These are phyloP conservation scores for Hippocampus barbouri DNA, from an alignment of 2,113 vertebrate species.

Conservation along the genomic window DNA sequence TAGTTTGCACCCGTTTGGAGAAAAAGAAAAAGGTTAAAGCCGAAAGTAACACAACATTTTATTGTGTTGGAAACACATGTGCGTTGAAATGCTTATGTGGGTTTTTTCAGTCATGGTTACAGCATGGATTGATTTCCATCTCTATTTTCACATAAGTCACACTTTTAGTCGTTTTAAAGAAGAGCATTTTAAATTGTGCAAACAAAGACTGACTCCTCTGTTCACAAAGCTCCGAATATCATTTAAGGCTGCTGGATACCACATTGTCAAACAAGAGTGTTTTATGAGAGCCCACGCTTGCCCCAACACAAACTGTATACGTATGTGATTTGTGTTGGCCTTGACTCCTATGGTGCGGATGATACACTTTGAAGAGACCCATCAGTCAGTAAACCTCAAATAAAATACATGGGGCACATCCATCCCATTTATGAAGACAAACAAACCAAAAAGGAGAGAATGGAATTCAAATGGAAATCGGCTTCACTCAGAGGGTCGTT, in stretches of 20 bases:
- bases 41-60: conserved; percentile 58
- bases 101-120: conserved; percentile 51
- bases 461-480: conserved; percentile 61
- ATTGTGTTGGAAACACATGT: conserved; percentile 57
- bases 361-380: conserved; percentile 62
- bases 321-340: conserved; percentile 62
- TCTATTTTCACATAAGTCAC: conserved; percentile 31
- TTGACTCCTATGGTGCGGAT: conserved; percentile 63
- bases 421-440: conserved; percentile 53
- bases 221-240: conserved; percentile 26
- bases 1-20: conserved; percentile 48
- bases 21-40: conserved; percentile 49
- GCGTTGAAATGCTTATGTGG: conserved; percentile 37
- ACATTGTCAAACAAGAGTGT: conserved; percentile 51
- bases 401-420: conserved; percentile 62
- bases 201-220: conserved; percentile 44
- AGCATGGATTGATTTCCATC: conserved; percentile 45
- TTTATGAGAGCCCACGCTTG: conserved; percentile 57
- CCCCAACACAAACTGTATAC: conserved; percentile 37
- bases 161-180: conserved; percentile 23
- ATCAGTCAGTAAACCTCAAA: conserved; percentile 70
- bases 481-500: conserved; percentile 62
- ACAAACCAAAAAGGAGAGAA: conserved; percentile 27
- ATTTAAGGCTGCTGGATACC: conserved; percentile 44
- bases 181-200: conserved; percentile 26